phyloP scores from a whole-genome alignment of 2,888 invertebrate species.

The Nomada fabriciana region DNA sequence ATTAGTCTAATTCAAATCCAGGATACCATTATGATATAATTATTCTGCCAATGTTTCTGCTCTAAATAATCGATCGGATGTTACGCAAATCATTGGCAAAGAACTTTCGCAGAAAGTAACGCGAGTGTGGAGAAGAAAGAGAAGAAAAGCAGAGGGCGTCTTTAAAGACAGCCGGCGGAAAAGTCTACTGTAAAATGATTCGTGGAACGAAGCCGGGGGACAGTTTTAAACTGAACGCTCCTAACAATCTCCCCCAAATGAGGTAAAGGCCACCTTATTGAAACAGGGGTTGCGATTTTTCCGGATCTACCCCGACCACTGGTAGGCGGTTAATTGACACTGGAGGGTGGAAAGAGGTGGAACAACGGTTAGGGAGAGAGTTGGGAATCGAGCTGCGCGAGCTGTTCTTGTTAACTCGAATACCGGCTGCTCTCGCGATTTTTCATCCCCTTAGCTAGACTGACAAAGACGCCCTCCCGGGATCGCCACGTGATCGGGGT shows the following conservation, averaged over 20 bases:
- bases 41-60: too few relatives aligned
- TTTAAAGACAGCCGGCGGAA: conserved; percentile 74
- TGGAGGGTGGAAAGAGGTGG: conserved; percentile 72
- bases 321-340: conserved; percentile 84
- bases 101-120: not conserved
- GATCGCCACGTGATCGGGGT: conserved; percentile 75
- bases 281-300: conserved; percentile 84
- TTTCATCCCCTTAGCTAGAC: conserved; percentile 81
- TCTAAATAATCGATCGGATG: not conserved
- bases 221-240: conserved; percentile 82
- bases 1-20: too few relatives aligned
- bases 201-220: conserved; percentile 73
- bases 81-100: not conserved
- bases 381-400: conserved; percentile 71
- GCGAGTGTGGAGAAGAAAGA: not conserved
- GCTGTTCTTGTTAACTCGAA: conserved; percentile 84
- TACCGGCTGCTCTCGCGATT: conserved; percentile 81
- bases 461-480: conserved; percentile 73
- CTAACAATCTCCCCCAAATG: conserved; percentile 84
- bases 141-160: conserved; percentile 22
- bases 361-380: conserved; percentile 24
- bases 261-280: conserved; percentile 85
- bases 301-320: conserved; percentile 71
- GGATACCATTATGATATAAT: too few relatives aligned
- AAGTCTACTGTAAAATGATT: conserved; percentile 81